Percentiles rank a stretch among this genome's conserved stretches.
phyloP scores from a whole-genome alignment of 2,113 vertebrate species.

The Macheiramphus alcinus region DNA sequence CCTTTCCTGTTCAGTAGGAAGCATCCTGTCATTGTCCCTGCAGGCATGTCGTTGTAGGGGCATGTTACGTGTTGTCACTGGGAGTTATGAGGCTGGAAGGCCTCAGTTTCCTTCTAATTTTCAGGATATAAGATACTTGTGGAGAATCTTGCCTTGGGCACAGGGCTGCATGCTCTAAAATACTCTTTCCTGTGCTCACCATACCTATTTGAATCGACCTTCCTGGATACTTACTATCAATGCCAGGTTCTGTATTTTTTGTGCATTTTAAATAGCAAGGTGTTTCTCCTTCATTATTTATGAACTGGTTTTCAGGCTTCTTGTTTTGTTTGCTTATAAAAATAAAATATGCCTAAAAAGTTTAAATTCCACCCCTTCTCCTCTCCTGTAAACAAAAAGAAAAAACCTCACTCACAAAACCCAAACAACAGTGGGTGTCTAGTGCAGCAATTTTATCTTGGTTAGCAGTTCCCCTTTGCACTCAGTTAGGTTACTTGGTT shows the following conservation, averaged over 20 bases:
- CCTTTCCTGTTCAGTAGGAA: conserved; percentile 1
- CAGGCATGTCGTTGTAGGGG: neutral
- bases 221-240: neutral
- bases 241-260: neutral
- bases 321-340: neutral
- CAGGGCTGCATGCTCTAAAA: neutral
- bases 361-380: neutral
- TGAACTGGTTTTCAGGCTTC: neutral
- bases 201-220: neutral
- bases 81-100: neutral
- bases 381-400: neutral
- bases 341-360: neutral
- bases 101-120: neutral
- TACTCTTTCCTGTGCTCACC: neutral
- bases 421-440: neutral
- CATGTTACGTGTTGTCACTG: neutral
- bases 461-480: neutral
- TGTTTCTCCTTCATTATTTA: neutral
- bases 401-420: accelerated
- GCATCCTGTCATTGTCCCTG: neutral
- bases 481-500: neutral
- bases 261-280: neutral
- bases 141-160: neutral
- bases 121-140: neutral
- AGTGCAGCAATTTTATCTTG: neutral